phyloP scores from a whole-genome alignment of 2,113 vertebrate genomes.

The Acanthisitta chloris region DNA sequence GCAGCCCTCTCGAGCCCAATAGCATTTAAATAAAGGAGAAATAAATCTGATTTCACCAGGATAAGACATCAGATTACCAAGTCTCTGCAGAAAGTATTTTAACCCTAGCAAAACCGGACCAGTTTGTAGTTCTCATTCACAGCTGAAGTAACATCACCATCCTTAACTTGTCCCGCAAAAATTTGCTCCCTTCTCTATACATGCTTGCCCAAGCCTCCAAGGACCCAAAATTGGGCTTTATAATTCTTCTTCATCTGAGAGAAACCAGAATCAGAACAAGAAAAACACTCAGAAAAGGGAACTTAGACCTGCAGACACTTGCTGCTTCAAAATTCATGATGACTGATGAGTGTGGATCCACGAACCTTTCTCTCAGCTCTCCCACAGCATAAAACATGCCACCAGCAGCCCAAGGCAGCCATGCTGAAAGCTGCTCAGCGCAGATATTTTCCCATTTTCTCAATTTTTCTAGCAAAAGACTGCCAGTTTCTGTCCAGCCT shows the following conservation, averaged over 20 bases:
- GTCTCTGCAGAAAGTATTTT: not conserved
- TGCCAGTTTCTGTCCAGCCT: not conserved
- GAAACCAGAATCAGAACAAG: not conserved
- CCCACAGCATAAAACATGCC: not conserved
- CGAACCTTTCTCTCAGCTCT: not conserved
- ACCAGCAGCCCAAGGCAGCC: not conserved
- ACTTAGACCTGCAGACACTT: not conserved
- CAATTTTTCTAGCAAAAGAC: not conserved
- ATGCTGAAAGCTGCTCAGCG: not conserved
- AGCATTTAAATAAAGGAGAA: not conserved
- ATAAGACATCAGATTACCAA: not conserved
- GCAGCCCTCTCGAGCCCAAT: not conserved
- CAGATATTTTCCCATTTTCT: not conserved
- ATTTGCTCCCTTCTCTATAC: not conserved
- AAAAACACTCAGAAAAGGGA: not conserved
- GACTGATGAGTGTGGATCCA: fast-evolving
- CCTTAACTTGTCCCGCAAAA: not conserved
- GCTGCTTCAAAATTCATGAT: not conserved
- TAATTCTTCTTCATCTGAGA: not conserved
- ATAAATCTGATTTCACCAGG: not conserved
- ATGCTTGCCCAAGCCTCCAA: fast-evolving
- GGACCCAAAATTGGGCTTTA: not conserved
- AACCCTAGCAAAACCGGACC: not conserved
- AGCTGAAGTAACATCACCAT: not conserved
- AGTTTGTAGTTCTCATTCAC: not conserved